A percentile compares a stretch with the other conserved stretches of the same genome.
phyloP scores from a whole-genome alignment of 2,888 invertebrate species.

The Athrips mouffetella region DNA sequence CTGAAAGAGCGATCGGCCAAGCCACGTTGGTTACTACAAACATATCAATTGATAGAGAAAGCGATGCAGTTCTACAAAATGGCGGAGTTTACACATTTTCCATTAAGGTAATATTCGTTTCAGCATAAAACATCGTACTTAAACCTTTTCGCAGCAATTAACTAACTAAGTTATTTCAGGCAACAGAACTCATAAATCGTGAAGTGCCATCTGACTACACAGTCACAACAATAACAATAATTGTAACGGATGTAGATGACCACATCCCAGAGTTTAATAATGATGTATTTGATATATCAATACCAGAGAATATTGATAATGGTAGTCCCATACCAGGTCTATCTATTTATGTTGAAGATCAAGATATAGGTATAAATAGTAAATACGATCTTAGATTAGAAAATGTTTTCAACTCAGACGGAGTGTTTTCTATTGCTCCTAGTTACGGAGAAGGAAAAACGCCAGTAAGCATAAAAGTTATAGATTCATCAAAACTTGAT shows the following conservation, averaged over 20 bases:
- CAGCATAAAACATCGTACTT: background rate
- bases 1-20: conserved; percentile 75
- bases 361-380: conserved; percentile 85
- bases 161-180: conserved; percentile 55
- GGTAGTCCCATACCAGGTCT: conserved; percentile 84
- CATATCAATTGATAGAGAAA: conserved; percentile 85
- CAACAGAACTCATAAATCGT: conserved; percentile 85
- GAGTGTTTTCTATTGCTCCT: conserved; percentile 81
- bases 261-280: conserved; percentile 85
- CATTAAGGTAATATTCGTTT: conserved; percentile 59
- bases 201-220: conserved; percentile 84
- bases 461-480: conserved; percentile 84
- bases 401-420: conserved; percentile 78
- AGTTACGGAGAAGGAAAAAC: conserved; percentile 84
- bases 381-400: conserved; percentile 81
- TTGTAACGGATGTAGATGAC: conserved; percentile 88
- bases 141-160: background rate
- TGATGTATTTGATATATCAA: conserved; percentile 81
- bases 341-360: conserved; percentile 85
- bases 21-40: conserved; percentile 81
- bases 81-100: conserved; percentile 87
- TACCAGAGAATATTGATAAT: conserved; percentile 86
- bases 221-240: conserved; percentile 84
- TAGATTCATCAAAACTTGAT: conserved; percentile 82
- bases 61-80: conserved; percentile 84